Evolutionary conservation across 2,113 vertebrate genomes (phyloP), one percentile per base, ranked within the genome.

Genomic region (Saccopteryx leptura): DNA sequence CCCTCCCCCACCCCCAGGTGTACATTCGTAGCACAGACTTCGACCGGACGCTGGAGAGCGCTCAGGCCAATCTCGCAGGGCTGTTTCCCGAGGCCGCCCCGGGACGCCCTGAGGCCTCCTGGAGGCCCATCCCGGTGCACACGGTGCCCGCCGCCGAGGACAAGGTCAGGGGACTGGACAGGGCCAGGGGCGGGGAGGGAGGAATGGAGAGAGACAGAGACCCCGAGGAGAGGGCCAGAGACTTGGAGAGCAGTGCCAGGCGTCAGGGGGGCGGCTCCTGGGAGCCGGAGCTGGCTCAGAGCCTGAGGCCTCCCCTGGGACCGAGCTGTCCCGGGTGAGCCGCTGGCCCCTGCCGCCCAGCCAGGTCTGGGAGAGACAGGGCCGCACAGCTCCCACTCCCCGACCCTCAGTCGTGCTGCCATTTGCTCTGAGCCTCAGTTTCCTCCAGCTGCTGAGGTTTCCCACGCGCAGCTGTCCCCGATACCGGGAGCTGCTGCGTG

Each of bases 11-110:
- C 2, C 28, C 26, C 74, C 96, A 99, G 99, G 92, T 99, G 26
- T 99, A 99, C 0, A 97, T 99, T 28, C 98, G 98, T 85, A 99
- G 99, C 97, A 99, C 99, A 0, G 99, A 99, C 98, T 99, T 99
- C 4, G 99, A 99, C 95, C 98, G 98, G 3, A 99, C 99, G 2
- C 97, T 99, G 92, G 99, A 99, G 98, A 99, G 99, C 0, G 98
- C 99, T 18, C 98, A 99, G 95, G 98, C 98, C 92, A 99, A 98
- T 96, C 98, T 99, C 0, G 99, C 99, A 0, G 99, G 99, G 80
- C 97, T 99, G 90, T 99, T 99, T 94, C 98, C 98, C 0, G 98
- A 97, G 95, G 98, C 98, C 0, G 97, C 98, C 14, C 98, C 98
- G 11, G 98, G 98, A 91, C 95, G 98, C 95, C 97, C 98, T 9